A percentile compares a stretch with the other conserved stretches of the same genome.
Evolutionary conservation across 2,113 vertebrate species (phyloP).

Genomic region (Alaudala cheleensis): DNA sequence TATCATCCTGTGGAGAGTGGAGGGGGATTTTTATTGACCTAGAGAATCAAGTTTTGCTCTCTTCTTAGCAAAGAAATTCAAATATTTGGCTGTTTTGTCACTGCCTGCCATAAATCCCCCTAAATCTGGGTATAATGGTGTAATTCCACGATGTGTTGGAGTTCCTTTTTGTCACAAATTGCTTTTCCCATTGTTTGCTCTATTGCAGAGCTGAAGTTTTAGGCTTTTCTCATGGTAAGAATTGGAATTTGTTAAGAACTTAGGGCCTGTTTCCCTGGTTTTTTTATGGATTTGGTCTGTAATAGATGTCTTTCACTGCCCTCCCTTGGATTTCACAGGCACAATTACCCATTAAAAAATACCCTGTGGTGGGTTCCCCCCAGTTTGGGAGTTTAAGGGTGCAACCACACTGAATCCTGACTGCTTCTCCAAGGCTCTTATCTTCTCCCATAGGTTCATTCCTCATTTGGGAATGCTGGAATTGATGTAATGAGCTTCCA

Average conservation of each 20-base stretch:
- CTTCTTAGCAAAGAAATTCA: too few species aligned
- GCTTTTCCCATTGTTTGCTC: not conserved
- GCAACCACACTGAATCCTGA: not conserved
- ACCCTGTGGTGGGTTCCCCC: not conserved
- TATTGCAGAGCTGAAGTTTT: not conserved
- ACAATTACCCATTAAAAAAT: not conserved
- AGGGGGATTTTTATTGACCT: not conserved
- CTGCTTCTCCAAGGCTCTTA: not conserved
- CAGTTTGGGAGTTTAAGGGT: not conserved
- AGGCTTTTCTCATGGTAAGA: not conserved
- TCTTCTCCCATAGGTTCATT: not conserved
- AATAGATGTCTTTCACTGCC: not conserved
- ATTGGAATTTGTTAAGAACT: not conserved
- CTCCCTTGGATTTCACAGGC: not conserved
- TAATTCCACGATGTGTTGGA: not conserved
- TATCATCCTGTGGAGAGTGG: not conserved
- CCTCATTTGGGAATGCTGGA: not conserved
- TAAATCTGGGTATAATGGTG: not conserved
- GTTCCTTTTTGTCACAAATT: not conserved
- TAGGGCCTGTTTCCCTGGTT: not conserved
- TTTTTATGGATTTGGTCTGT: not conserved
- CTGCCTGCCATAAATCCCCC: not conserved
- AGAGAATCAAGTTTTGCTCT: not conserved
- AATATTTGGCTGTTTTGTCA: not conserved
- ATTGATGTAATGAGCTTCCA: not conserved